Conservation (phyloP, 1,140 invertebrate genomes). For the Andrena cerasifolii region DNA sequence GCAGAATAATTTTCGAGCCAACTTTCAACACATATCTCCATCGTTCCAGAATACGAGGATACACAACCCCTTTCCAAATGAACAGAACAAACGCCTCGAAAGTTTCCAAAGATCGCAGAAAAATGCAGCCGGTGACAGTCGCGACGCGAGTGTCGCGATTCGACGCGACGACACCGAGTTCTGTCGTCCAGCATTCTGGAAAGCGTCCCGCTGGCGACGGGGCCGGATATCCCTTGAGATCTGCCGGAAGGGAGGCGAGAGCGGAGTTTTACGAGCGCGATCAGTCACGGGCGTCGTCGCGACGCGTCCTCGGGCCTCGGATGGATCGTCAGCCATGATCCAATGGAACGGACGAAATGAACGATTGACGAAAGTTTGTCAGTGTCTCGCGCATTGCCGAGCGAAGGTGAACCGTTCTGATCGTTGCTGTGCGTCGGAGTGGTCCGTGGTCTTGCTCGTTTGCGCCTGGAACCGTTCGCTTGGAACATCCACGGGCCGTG, state of each 20-base stretch:
- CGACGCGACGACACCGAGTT: slow-evolving; percentile 3
- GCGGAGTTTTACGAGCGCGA: slow-evolving; percentile 57
- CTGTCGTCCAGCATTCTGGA: slow-evolving; percentile 12
- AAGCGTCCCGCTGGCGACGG: slow-evolving; percentile 25
- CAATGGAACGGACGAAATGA: no score
- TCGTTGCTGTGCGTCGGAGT: slow-evolving; percentile 46
- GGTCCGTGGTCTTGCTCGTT: slow-evolving; percentile 42
- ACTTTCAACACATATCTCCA: no score
- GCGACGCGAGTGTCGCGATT: neutral
- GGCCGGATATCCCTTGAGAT: slow-evolving; percentile 51
- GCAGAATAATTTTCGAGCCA: no score
- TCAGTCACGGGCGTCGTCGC: slow-evolving; percentile 62
- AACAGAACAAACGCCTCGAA: no score
- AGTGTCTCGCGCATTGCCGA: slow-evolving; percentile 62
- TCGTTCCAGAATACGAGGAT: no score
- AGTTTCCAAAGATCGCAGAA: no score
- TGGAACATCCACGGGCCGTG: neutral
- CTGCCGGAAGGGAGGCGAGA: slow-evolving; percentile 29
- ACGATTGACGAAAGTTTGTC: slow-evolving; percentile 58
- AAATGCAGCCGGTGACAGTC: no score
- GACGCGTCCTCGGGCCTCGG: no score
- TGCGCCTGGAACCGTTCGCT: slow-evolving; percentile 13
- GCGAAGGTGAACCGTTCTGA: slow-evolving; percentile 61
- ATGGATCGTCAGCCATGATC: no score
- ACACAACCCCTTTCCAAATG: no score